Evolutionary conservation across 2,113 vertebrate genomes (phyloP).

Genomic region (Diadophis punctatus): DNA sequence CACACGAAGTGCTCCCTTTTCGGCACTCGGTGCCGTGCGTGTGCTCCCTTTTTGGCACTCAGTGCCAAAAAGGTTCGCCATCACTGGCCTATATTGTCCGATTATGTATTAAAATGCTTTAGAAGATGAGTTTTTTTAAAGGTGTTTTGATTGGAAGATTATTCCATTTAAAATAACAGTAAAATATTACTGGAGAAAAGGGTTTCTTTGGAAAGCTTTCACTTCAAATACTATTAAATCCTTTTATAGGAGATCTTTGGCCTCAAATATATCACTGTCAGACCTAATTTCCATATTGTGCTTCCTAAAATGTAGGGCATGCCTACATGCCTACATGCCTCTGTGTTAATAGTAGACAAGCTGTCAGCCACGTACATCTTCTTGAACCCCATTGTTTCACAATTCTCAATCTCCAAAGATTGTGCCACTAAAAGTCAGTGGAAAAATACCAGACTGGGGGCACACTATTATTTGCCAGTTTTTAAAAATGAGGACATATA

Average conservation of each 20-base stretch:
- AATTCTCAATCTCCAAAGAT: not conserved
- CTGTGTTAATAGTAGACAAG: not conserved
- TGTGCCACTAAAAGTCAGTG: not conserved
- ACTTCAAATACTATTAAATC: not conserved
- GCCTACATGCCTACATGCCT: too few species aligned
- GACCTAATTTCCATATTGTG: not conserved
- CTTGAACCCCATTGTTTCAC: not conserved
- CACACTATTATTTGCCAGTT: not conserved
- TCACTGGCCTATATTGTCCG: too few species aligned
- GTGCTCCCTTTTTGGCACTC: too few species aligned
- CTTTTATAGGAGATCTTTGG: not conserved
- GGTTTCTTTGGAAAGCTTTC: not conserved
- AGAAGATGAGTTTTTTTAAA: not conserved
- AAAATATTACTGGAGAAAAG: not conserved
- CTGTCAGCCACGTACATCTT: not conserved
- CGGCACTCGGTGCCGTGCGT: too few species aligned
- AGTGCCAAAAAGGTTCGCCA: too few species aligned
- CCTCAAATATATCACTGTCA: not conserved
- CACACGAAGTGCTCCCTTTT: too few species aligned
- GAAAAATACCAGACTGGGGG: not conserved
- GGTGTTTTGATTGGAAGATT: not conserved
- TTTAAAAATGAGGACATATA: not conserved
- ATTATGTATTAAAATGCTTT: not conserved
- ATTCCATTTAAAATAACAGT: not conserved
- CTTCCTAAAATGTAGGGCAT: not conserved